Evolutionary conservation across 2,888 invertebrate species (phyloP), one percentile per base, ranked within the genome.

Genomic region (Ditula angustiorana): DNA sequence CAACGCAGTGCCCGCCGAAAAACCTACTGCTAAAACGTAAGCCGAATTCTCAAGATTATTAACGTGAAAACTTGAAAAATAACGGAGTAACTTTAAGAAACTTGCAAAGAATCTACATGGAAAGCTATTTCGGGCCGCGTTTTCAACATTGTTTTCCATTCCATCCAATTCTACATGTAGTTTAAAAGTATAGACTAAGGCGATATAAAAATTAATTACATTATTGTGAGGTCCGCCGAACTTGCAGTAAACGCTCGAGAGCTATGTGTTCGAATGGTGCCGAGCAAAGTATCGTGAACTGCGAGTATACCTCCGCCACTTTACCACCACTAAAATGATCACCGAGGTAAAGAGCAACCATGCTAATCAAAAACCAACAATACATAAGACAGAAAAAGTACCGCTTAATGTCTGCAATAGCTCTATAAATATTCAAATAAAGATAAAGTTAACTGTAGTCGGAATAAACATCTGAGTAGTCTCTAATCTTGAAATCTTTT

Each of bases 1-100:
- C 2, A 19, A 10, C 19, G 19, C 8, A 19, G 19, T 19, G 19
- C 10, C 1, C 10, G 7, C 7, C 8, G 19, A 19, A 41, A 41
- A 41, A 10, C 41, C 10, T 41, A 41, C 19, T 16, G 10, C 41
- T 41, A n/a, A 41, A 41, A 10, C 41, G 2, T 19, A 19, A 19
- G 10, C 8, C 0, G 41, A 41, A 41, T 41, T 21, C 19, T 41
- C 19, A 19, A 19, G 8, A 41, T 41, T 41, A 41, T 41, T 19
- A 37, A 19, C 19, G 19, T 7, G 19, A 41, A 41, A 41, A 41
- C 41, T 41, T 41, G 41, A 41, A 41, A 41, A 41, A 41, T 41
- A 37, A 41, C 19, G 19, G 41, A 49, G 23, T 26, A 13, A 49
- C 16, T 28, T 28, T 11, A 49, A 1, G 11, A 28, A 41, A 41